Evolutionary conservation across 2,797 vertebrate species (phyloP), one percentile per base, ranked within the genome.

Genomic region (Crenuchus spilurus): DNA sequence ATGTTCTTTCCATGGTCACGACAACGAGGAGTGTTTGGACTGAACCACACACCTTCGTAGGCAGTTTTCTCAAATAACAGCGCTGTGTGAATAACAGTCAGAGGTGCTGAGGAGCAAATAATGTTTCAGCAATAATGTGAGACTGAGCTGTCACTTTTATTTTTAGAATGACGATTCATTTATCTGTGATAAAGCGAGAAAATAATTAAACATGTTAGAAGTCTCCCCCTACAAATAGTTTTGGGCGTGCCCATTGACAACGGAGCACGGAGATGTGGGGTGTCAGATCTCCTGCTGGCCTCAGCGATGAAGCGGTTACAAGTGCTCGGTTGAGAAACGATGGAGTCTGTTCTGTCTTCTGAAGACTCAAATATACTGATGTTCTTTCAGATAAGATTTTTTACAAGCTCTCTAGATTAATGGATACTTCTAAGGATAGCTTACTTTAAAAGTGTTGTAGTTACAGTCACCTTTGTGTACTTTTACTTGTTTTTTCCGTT

Each of bases 251-350:
- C 87, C 84, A 83, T 85, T 85, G 88, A 84, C 90, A 91, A 77
- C 79, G 68, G 88, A 91, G 88, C 87, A 44, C 44, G 57, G 58
- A 52, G 49, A 46, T 84, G 64, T 76, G 54, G 67, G 72, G 84
- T 88, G 88, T 89, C 89, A 86, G 87, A 88, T 92, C 90, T 85
- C 87, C 84, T 81, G 72, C 51, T 60, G 28, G 67, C 60, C 82
- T 77, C 72, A 82, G 79, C 78, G 84, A 88, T 85, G 86, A 83
- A 28, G 82, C 61, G 67, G 68, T 77, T 64, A 75, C 66, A 88
- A 74, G 62, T 61, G 57, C 73, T 77, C 68, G 13, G 64, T 18
- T 77, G 33, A 60, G 64, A 52, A 74, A 77, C 42, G 64, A 78
- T 78, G 79, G 55, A 72, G 63, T 35, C 61, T 33, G 16, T 46